These are phyloP conservation scores for Ennomos quercinarius DNA, from an alignment of 2,888 invertebrate species.

Conservation along the genomic window DNA sequence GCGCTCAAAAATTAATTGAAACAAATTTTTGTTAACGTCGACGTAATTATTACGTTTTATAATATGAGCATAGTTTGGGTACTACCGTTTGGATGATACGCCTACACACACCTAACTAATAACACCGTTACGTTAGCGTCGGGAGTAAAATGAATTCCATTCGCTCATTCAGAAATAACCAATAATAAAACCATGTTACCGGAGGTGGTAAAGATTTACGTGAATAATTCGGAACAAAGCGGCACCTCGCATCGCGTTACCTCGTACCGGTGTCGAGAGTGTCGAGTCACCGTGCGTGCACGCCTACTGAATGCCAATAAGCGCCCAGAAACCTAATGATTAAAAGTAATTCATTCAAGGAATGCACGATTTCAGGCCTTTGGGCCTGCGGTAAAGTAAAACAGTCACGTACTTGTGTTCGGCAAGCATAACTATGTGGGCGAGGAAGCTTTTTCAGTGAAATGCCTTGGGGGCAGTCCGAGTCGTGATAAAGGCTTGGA, in stretches of 20 bases:
- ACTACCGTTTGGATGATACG: too few relatives aligned
- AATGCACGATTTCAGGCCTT: constrained; percentile 46
- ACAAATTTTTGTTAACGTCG: too few relatives aligned
- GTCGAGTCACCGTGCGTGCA: constrained; percentile 37
- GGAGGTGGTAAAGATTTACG: constrained; percentile 19
- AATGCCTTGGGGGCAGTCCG: constrained; percentile 40
- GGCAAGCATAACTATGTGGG: constrained; percentile 44
- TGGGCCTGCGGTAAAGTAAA: constrained; percentile 46
- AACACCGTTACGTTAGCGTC: too few relatives aligned
- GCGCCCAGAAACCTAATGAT: constrained; percentile 52
- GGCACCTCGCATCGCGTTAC: constrained; percentile 36
- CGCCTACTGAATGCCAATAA: constrained; percentile 49
- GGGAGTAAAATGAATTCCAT: background rate
- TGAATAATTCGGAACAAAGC: constrained; percentile 38
- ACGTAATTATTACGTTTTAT: too few relatives aligned
- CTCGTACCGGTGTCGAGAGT: background rate
- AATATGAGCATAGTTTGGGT: too few relatives aligned
- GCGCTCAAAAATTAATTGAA: too few relatives aligned
- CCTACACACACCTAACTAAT: too few relatives aligned
- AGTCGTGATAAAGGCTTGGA: constrained; percentile 38
- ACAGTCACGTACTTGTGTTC: constrained; percentile 54
- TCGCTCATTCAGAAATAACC: constrained; percentile 2
- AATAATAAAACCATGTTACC: constrained; percentile 15
- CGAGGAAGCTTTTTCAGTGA: constrained; percentile 44
- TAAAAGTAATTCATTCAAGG: constrained; percentile 61